Conservation (phyloP, 30 jellyfish, hydroid and myxozoan species). For the Aurelia aurita region DNA sequence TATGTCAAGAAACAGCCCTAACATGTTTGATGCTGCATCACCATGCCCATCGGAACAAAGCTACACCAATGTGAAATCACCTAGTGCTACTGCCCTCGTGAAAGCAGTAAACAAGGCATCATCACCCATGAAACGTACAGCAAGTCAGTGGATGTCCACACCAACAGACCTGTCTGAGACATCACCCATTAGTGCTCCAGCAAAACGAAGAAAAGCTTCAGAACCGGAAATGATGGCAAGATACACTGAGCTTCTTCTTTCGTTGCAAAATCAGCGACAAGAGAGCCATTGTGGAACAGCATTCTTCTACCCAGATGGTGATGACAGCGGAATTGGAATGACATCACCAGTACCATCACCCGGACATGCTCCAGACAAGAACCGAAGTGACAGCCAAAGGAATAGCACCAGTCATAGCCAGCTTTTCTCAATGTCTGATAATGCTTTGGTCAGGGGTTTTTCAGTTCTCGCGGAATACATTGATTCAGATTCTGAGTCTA, state of each 20-base stretch:
- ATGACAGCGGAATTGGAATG: constrained; percentile 36
- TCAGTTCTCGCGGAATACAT: constrained; percentile 62
- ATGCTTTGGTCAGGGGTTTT: constrained; percentile 16
- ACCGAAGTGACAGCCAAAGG: background rate
- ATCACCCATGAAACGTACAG: background rate
- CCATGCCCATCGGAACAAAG: constrained; percentile 13
- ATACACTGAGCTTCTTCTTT: constrained; percentile 21
- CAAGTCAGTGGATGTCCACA: too few relatives aligned
- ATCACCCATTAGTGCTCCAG: too few relatives aligned
- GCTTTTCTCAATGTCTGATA: constrained; percentile 20
- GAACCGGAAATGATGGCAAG: constrained; percentile 31
- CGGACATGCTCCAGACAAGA: background rate
- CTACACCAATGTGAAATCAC: background rate
- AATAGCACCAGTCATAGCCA: background rate
- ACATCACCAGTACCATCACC: background rate
- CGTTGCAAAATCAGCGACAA: background rate
- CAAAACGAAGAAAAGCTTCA: background rate
- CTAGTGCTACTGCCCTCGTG: constrained; percentile 2
- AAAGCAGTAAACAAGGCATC: constrained; percentile 31
- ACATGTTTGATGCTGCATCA: constrained; percentile 54
- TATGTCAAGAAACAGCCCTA: constrained; percentile 9
- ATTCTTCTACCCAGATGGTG: constrained; percentile 3
- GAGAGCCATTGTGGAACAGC: background rate
- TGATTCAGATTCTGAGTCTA: background rate
- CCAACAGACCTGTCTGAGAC: too few relatives aligned